Evolutionary conservation across 2,888 invertebrate species (phyloP).

Genomic region (Sicus ferrugineus): DNA sequence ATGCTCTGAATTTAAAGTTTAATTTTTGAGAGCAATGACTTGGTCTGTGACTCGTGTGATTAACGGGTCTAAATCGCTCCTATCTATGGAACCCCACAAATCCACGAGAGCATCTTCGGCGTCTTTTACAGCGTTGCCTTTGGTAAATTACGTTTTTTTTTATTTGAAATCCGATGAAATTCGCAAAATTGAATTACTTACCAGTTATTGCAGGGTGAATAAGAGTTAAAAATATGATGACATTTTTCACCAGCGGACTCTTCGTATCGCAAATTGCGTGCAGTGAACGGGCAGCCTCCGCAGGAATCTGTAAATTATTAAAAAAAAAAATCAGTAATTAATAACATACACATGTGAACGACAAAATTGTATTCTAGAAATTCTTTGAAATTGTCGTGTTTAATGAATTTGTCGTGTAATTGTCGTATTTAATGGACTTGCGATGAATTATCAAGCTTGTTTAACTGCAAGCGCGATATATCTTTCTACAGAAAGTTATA

Average conservation of each 20-base stretch:
- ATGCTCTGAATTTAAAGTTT: too few relatives aligned
- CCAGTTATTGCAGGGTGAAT: conserved; percentile 40
- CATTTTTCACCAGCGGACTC: conserved; percentile 64
- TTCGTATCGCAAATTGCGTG: conserved; percentile 69
- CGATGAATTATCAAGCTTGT: not conserved
- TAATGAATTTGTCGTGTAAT: not conserved
- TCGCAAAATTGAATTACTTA: conserved; percentile 20
- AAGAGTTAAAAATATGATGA: conserved; percentile 64
- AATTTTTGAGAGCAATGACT: conserved; percentile 46
- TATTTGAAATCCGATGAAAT: not conserved
- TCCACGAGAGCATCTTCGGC: conserved; percentile 49
- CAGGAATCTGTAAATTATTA: conserved; percentile 51
- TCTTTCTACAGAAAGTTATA: not conserved
- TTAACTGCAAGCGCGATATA: not conserved
- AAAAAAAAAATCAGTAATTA: not conserved
- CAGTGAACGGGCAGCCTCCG: conserved; percentile 64
- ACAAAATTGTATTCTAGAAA: not conserved
- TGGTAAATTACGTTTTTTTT: not conserved
- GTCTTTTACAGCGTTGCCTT: conserved; percentile 41
- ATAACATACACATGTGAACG: not conserved
- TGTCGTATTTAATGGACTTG: not conserved
- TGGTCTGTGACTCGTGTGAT: conserved; percentile 60
- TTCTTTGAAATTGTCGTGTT: not conserved
- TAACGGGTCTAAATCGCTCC: conserved; percentile 53
- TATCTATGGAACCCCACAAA: conserved; percentile 52